Base-by-base conservation (phyloP, 1,140 invertebrate genomes). In the Armadillidium nasatum region DNA sequence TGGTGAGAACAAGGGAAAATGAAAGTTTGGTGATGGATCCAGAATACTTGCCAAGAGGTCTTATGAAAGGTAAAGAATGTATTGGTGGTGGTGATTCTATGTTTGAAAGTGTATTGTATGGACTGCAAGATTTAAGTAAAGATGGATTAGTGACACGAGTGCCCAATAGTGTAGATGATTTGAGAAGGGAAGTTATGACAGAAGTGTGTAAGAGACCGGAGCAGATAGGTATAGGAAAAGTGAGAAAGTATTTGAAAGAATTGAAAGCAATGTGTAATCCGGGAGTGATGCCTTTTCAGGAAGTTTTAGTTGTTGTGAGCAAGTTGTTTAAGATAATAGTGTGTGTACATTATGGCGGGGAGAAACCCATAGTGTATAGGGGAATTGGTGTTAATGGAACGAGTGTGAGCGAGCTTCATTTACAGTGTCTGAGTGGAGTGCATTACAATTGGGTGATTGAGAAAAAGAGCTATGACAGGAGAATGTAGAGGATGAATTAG, bases 321-420 rank as follows among this genome's bases (percentile, higher is more conserved):
- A 13, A 72, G 71, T 43, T 72, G 13, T 71, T n/a, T 13, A 13
- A 15, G n/a, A n/a, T n/a, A n/a, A n/a, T n/a, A n/a, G 43, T 71
- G 3, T 71, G 22, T 15, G 69, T 71, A 23, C 50, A 72, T 23
- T 72, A 45, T 72, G 44, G 71, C 7, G 50, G 2, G 7, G 71
- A 21, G 44, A 43, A 72, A 23, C 71, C 71, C 0, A 23, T 43
- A 0, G 33, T 72, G 11, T 72, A 72, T 21, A 15, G 71, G 3
- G 22, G 44, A 3, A 10, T 43, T 21, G 11, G 21, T 0, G 13
- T 10, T n/a, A 23, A 15, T 0, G 13, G 71, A 45, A 21, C n/a
- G n/a, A n/a, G n/a, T n/a, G n/a, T n/a, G n/a, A n/a, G n/a, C n/a
- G n/a, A n/a, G n/a, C n/a, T 72, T 3, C 23, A 43, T 21, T 23